phyloP scores from a whole-genome alignment of 2,797 vertebrate species.

The Oceanodroma leucorhoa region DNA sequence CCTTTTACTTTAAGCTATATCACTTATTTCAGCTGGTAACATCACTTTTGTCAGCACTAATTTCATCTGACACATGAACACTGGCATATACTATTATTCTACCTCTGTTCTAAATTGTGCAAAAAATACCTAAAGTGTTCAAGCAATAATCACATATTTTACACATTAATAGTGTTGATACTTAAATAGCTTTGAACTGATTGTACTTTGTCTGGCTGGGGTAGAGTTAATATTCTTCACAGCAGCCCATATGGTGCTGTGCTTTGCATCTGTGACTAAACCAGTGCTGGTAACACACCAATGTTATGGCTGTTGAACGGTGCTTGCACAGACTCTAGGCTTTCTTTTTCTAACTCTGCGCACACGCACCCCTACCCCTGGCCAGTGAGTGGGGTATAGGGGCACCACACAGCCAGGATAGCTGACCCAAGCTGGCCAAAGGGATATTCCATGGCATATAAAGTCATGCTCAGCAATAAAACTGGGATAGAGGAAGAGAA shows the following conservation, averaged over 20 bases:
- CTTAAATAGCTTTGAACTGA: neutral
- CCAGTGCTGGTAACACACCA: neutral
- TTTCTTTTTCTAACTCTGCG: neutral
- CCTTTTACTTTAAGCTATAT: neutral
- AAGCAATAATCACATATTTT: neutral
- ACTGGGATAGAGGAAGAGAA: neutral
- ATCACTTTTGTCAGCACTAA: neutral
- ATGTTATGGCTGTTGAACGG: neutral
- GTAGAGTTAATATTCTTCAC: neutral
- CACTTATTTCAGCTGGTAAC: neutral
- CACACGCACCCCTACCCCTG: accelerated
- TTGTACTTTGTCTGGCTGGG: neutral
- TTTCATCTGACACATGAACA: neutral
- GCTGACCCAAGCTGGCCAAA: neutral
- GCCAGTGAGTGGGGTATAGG: accelerated
- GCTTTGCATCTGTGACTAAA: neutral
- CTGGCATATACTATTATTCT: neutral
- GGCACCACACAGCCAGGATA: neutral
- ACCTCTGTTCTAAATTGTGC: neutral
- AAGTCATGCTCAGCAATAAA: neutral
- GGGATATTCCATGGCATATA: neutral
- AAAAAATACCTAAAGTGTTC: neutral
- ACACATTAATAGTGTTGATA: neutral
- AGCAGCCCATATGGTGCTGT: neutral
- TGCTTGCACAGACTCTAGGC: neutral